Conservation (phyloP, 92 coral and sea anemone species). For the Micromussa lordhowensis region DNA sequence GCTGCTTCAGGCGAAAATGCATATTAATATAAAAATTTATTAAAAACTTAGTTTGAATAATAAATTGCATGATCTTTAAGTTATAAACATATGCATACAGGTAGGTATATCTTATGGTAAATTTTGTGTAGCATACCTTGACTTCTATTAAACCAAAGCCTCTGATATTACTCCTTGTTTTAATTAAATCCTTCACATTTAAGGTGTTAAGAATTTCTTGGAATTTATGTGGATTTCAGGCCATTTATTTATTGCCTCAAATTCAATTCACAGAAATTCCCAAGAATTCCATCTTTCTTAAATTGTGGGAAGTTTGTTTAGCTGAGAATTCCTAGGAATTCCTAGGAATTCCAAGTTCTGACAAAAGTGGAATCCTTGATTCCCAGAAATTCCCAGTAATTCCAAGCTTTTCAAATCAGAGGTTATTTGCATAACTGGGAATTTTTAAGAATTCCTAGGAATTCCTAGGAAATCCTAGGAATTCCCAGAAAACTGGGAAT, state of each 20-base stretch:
- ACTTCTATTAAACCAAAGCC: background rate
- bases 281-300: conserved; percentile 37
- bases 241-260: background rate
- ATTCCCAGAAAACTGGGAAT: conserved; percentile 40
- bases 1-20: too few species aligned
- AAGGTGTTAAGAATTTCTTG: background rate
- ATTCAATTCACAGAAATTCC: conserved; percentile 42
- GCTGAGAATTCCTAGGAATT: conserved; percentile 51
- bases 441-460: conserved; percentile 29
- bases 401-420: conserved; percentile 14
- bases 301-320: conserved; percentile 8
- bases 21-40: too few species aligned
- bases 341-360: conserved; percentile 12
- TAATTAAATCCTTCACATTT: background rate
- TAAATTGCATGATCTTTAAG: too few species aligned
- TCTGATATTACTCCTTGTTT: background rate
- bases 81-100: background rate
- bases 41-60: too few species aligned
- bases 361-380: background rate
- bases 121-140: background rate
- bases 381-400: conserved; percentile 13
- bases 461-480: conserved; percentile 1
- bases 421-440: conserved; percentile 16
- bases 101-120: background rate
- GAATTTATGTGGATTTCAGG: conserved; percentile 25